A percentile compares a stretch with the other conserved stretches of the same genome.
Evolutionary conservation across 2,888 invertebrate species (phyloP).

Genomic region (Plagodis pulveraria): DNA sequence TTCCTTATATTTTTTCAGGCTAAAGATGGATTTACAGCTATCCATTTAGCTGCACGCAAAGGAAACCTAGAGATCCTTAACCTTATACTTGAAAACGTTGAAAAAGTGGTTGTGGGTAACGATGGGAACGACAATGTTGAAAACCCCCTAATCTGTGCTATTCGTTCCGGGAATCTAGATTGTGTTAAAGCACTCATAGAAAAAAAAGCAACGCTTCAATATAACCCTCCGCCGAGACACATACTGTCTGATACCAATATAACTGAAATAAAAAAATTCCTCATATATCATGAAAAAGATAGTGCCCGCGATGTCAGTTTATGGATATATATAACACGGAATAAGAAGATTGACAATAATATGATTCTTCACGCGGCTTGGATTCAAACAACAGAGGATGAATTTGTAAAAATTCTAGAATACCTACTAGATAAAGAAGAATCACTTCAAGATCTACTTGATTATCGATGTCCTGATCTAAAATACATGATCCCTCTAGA

Average conservation of each 20-base stretch:
- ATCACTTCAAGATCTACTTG: conserved; percentile 18
- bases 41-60: conserved; percentile 72
- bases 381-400: conserved; percentile 54
- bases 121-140: conserved; percentile 61
- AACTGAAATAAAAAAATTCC: neutral
- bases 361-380: conserved; percentile 21
- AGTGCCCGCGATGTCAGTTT: neutral
- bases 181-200: conserved; percentile 64
- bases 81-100: conserved; percentile 66
- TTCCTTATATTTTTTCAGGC: conserved; percentile 26
- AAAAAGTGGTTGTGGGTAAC: conserved; percentile 40
- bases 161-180: conserved; percentile 57
- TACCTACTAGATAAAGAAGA: conserved; percentile 71
- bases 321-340: neutral
- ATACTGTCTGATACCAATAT: neutral
- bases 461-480: conserved; percentile 8
- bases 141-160: conserved; percentile 70
- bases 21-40: conserved; percentile 45
- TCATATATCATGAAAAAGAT: neutral
- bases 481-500: conserved; percentile 17
- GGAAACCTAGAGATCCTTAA: conserved; percentile 68
- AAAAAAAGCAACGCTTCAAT: conserved; percentile 59
- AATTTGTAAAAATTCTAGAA: conserved; percentile 75
- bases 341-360: conserved; percentile 1
- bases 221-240: neutral